A percentile compares a stretch with the other conserved stretches of the same genome.
These are phyloP conservation scores for Phrynocephalus guinanensis DNA, from an alignment of 2,797 vertebrate genomes.

Conservation along the genomic window DNA sequence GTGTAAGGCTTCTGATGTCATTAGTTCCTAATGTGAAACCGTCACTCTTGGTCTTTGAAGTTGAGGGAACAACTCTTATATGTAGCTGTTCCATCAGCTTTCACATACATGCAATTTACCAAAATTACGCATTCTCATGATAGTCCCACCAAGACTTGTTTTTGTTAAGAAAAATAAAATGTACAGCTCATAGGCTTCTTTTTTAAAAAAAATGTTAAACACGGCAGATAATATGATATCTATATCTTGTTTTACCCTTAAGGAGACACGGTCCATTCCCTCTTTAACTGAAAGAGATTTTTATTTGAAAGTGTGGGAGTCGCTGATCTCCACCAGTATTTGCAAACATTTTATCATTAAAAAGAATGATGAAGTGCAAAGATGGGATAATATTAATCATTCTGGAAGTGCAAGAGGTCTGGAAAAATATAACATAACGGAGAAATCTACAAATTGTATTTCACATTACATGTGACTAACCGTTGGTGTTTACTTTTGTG, in stretches of 20 bases:
- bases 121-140: not conserved
- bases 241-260: not conserved
- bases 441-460: constrained; percentile 32
- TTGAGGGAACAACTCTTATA: not conserved
- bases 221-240: not conserved
- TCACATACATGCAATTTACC: not conserved
- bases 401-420: constrained; percentile 10
- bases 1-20: not conserved
- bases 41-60: not conserved
- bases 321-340: constrained; percentile 3
- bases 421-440: constrained; percentile 3
- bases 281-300: not conserved
- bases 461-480: constrained; percentile 22
- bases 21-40: not conserved
- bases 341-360: constrained; percentile 16
- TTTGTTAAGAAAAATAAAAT: not conserved
- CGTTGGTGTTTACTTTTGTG: constrained; percentile 4
- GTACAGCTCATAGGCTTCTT: not conserved
- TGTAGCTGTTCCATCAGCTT: not conserved
- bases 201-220: not conserved
- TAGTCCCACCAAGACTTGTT: not conserved
- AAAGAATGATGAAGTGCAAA: constrained; percentile 25
- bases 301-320: constrained; percentile 19
- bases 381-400: constrained; percentile 26
- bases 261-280: constrained; percentile 2